Evolutionary conservation across 2,113 vertebrate species (phyloP).

Genomic region (Corythoichthys haematopterus): DNA sequence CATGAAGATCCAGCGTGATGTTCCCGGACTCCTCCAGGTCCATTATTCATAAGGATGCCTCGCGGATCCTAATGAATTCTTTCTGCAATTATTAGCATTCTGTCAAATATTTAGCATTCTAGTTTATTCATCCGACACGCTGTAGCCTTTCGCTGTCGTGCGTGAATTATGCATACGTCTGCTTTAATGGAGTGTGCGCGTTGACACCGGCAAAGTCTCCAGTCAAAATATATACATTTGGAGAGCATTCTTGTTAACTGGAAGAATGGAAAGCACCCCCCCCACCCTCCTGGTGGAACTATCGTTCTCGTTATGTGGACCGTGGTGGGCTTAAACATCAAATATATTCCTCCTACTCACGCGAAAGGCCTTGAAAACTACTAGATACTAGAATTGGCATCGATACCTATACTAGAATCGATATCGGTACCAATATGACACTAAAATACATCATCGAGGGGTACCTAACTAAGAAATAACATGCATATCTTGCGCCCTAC

Average conservation of each 20-base stretch:
- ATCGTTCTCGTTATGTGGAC: too few species aligned
- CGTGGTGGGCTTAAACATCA: too few species aligned
- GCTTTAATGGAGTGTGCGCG: constrained; percentile 18
- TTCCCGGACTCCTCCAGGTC: constrained; percentile 33
- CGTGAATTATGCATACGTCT: constrained; percentile 12
- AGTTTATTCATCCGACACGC: constrained; percentile 39
- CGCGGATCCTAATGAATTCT: constrained; percentile 41
- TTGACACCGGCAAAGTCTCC: constrained; percentile 21
- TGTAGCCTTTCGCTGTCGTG: constrained; percentile 9
- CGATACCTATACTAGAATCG: too few species aligned
- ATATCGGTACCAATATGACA: too few species aligned
- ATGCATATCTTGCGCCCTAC: too few species aligned
- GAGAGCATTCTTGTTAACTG: background rate
- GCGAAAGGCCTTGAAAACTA: too few species aligned
- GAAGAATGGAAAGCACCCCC: background rate
- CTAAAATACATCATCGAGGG: too few species aligned
- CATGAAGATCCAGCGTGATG: constrained; percentile 28
- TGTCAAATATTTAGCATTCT: constrained; percentile 55
- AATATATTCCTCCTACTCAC: too few species aligned
- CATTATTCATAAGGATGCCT: constrained; percentile 51
- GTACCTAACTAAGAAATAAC: too few species aligned
- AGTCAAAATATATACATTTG: background rate
- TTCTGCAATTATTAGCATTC: constrained; percentile 47
- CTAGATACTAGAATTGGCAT: too few species aligned
- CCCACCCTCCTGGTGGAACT: too few species aligned